Conservation (phyloP, 2,797 vertebrate species). For the Coregonus suidteri region DNA sequence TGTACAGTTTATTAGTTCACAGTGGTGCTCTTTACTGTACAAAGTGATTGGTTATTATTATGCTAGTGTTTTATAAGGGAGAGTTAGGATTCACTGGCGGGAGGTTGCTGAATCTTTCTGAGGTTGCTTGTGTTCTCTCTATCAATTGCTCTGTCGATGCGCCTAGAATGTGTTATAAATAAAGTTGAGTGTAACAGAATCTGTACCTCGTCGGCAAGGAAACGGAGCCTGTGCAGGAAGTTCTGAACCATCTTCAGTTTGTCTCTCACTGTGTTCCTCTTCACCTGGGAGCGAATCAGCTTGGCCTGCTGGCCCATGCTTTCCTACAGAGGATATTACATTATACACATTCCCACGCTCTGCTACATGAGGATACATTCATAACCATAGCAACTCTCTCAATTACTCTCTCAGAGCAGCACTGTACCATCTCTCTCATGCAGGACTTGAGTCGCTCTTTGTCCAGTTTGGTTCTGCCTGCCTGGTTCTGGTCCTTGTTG, state of each 20-base stretch:
- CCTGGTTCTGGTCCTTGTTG: conserved; percentile 89
- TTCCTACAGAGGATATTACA: conserved; percentile 74
- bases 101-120: background rate
- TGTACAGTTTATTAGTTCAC: no score
- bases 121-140: background rate
- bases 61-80: no score
- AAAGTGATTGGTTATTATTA: no score
- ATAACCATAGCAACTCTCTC: background rate
- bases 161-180: conserved; percentile 39
- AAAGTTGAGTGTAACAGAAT: background rate
- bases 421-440: conserved; percentile 87
- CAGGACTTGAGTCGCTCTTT: conserved; percentile 90
- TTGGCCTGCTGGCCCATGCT: conserved; percentile 92
- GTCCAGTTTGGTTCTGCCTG: conserved; percentile 87
- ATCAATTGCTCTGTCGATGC: conserved; percentile 45
- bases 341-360: background rate
- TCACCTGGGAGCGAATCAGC: conserved; percentile 88
- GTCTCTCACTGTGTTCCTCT: conserved; percentile 89
- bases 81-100: no score
- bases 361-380: background rate
- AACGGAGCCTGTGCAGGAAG: conserved; percentile 3
- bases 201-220: conserved; percentile 84
- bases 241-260: conserved; percentile 83
- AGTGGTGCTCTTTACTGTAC: no score
- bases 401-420: background rate